Conservation (phyloP, 2,797 vertebrate genomes). For the Megalops cyprinoides region DNA sequence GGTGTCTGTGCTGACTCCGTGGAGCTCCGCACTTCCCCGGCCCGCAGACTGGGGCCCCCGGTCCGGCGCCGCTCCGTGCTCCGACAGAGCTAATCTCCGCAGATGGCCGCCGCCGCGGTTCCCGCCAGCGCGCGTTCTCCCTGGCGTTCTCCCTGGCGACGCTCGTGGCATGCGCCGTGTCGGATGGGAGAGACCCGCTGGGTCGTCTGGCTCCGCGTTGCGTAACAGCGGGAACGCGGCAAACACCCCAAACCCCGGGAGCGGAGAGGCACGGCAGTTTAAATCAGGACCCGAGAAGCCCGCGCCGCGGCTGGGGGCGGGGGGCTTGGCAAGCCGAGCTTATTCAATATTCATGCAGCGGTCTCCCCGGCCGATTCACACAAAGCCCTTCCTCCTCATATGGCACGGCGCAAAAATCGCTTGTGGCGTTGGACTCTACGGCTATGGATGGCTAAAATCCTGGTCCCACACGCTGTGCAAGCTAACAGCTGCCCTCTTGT, state of each 20-base stretch:
- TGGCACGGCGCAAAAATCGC: conserved; percentile 40
- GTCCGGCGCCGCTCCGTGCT: neutral
- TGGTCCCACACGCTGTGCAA: conserved; percentile 49
- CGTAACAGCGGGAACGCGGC: neutral
- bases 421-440: conserved; percentile 51
- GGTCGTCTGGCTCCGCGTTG: neutral
- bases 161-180: neutral
- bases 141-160: too few relatives aligned
- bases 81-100: neutral
- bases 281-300: neutral
- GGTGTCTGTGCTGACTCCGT: neutral
- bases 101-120: neutral
- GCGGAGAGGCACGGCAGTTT: neutral
- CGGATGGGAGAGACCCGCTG: neutral
- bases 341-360: conserved; percentile 64
- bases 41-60: too few relatives aligned
- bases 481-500: conserved; percentile 47
- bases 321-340: conserved; percentile 50
- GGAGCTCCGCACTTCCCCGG: neutral
- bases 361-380: conserved; percentile 55
- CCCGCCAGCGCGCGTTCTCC: neutral
- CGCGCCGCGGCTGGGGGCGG: conserved; percentile 12
- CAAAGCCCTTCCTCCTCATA: conserved; percentile 48
- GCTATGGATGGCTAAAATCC: conserved; percentile 55
- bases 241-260: neutral